Evolutionary conservation across 2,113 vertebrate species (phyloP), one percentile per base, ranked within the genome.

Genomic region (Lepus europaeus): DNA sequence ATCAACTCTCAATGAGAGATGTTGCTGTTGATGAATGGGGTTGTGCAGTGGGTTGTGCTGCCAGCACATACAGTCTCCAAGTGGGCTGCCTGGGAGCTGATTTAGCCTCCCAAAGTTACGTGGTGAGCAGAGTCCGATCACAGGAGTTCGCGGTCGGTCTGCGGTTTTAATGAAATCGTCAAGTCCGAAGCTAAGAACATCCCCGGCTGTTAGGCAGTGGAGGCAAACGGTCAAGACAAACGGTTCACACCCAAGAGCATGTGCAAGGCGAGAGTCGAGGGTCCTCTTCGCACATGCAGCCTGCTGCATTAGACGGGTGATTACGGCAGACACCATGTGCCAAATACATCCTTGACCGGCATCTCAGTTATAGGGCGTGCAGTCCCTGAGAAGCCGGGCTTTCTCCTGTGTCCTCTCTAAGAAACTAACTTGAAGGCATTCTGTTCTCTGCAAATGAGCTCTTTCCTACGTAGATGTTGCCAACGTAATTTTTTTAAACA

Each of bases 241-340:
- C 8, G 29, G 23, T 7, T 92, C 36, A 36, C n/a, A 2, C 13
- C 8, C 49, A 22, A 33, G 33, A 9, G 33, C 22, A 23, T 0
- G 17, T 31, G 5, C 16, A 23, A 53, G 5, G 19, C 20, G 61
- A 61, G 23, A 3, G 9, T 4, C 3, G 2, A 53, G 53, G 59
- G 10, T 0, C 1, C 9, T 10, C 12, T 14, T 70, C 36, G 1
- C 33, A 20, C 3, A 9, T 3, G 23, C 53, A 49, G 22, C 11
- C 45, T 14, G 45, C 17, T 36, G 17, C 14, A 6, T 17, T 12
- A 2, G 13, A 5, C 2, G 17, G 9, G 16, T 9, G 49, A 31
- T 11, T 23, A 33, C 16, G 16, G 29, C 23, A 61, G 19, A 13
- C 3, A 1, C 16, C 4, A 2, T 7, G 13, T 1, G 22, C 3